A percentile compares a stretch with the other conserved stretches of the same genome.
Evolutionary conservation across 2,797 vertebrate genomes (phyloP).

Genomic region (Carcharodon carcharias): DNA sequence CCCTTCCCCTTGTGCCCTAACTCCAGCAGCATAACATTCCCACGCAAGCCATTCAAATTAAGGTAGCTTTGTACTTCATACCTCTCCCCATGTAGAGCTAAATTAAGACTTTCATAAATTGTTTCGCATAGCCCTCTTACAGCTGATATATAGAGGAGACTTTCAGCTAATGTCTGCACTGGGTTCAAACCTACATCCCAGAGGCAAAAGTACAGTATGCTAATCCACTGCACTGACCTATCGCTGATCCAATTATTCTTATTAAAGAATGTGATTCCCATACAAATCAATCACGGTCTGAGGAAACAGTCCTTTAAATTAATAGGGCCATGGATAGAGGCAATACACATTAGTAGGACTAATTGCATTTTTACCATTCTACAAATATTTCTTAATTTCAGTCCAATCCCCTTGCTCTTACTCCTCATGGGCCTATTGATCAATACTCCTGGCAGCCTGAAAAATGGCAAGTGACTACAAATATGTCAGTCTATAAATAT

Average conservation of each 20-base stretch:
- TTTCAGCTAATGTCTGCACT: neutral
- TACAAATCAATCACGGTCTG: slow-evolving; percentile 3
- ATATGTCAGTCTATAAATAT: slow-evolving; percentile 5
- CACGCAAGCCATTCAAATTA: neutral
- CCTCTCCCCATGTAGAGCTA: neutral
- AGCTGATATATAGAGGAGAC: neutral
- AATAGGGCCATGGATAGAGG: neutral
- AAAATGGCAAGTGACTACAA: neutral
- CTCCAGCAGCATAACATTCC: neutral
- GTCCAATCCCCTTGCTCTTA: neutral
- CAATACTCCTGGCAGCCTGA: neutral
- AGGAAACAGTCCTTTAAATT: neutral
- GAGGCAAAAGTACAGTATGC: neutral
- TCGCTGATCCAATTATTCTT: neutral
- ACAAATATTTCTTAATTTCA: slow-evolving; percentile 18
- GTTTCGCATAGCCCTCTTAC: neutral
- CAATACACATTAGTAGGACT: neutral
- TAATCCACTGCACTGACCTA: neutral
- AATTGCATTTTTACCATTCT: neutral
- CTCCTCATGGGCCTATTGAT: neutral
- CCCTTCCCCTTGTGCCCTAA: neutral
- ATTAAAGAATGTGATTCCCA: slow-evolving; percentile 18
- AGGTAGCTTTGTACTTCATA: neutral
- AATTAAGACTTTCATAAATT: neutral
- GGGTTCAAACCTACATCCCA: neutral